These are phyloP conservation scores for Ptychobarbus kaznakovi DNA, from an alignment of 2,797 vertebrate genomes.

Conservation along the genomic window DNA sequence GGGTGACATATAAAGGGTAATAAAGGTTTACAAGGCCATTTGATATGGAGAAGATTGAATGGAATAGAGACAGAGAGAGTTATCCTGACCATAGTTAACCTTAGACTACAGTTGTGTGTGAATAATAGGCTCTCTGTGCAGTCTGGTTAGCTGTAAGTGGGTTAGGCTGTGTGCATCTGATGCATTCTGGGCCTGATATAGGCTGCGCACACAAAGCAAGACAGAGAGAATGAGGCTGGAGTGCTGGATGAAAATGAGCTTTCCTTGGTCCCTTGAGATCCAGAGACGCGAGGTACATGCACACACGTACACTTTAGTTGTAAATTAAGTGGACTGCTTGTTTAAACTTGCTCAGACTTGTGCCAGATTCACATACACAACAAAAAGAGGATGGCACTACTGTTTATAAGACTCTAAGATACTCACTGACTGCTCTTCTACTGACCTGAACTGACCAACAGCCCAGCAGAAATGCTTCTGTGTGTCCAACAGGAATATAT, in stretches of 20 bases:
- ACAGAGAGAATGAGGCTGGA: slow-evolving; percentile 14
- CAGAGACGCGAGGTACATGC: background rate
- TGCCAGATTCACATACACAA: background rate
- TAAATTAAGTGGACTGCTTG: slow-evolving; percentile 29
- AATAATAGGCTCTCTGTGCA: slow-evolving; percentile 5
- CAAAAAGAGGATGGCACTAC: background rate
- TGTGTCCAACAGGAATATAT: slow-evolving; percentile 15
- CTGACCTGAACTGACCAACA: background rate
- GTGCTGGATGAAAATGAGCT: slow-evolving; percentile 15
- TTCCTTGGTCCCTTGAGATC: slow-evolving; percentile 6
- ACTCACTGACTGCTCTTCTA: background rate
- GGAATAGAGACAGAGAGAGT: background rate
- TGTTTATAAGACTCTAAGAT: slow-evolving; percentile 6
- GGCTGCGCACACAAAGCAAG: slow-evolving; percentile 1
- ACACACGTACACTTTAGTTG: slow-evolving; percentile 11
- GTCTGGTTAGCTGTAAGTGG: slow-evolving; percentile 22
- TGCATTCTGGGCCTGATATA: slow-evolving; percentile 27
- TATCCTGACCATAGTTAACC: background rate
- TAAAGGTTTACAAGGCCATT: slow-evolving; percentile 20
- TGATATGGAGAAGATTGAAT: background rate
- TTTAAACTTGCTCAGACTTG: slow-evolving; percentile 26
- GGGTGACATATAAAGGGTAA: slow-evolving; percentile 22
- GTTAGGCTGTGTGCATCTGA: slow-evolving; percentile 22
- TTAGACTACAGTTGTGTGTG: background rate
- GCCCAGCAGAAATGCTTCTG: background rate